These are phyloP conservation scores for Tretioscincus oriximinensis DNA, from an alignment of 2,113 vertebrate species.

Conservation along the genomic window DNA sequence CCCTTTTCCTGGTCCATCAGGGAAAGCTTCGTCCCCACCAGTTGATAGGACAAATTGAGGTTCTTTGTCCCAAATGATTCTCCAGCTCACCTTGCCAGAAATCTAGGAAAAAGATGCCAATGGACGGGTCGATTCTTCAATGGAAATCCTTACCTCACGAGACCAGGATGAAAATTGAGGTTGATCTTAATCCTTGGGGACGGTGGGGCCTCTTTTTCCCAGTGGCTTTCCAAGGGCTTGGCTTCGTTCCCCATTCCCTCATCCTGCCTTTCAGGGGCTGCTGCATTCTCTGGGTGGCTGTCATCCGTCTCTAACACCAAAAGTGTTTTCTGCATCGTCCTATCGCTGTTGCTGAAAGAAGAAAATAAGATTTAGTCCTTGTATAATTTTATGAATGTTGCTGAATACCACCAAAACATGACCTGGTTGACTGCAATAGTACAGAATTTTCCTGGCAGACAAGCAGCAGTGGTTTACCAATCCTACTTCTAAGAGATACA, in stretches of 20 bases:
- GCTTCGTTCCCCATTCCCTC: constrained; percentile 35
- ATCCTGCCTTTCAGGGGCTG: background rate
- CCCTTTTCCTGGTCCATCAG: too few relatives aligned
- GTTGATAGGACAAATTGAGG: too few relatives aligned
- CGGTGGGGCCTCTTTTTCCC: constrained; percentile 66
- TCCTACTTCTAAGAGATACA: too few relatives aligned
- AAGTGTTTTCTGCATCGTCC: background rate
- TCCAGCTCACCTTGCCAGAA: background rate
- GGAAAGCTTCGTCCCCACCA: too few relatives aligned
- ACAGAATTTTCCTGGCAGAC: too few relatives aligned
- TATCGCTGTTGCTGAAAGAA: background rate
- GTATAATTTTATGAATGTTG: too few relatives aligned
- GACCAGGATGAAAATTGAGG: constrained; percentile 55
- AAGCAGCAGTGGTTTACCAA: too few relatives aligned
- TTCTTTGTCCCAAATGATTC: too few relatives aligned
- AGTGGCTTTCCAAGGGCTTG: constrained; percentile 66
- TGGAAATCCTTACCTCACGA: constrained; percentile 47
- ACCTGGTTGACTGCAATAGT: too few relatives aligned
- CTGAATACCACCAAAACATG: too few relatives aligned
- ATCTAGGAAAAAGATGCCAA: background rate
- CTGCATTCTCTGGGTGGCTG: constrained; percentile 46
- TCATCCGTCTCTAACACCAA: constrained; percentile 59
- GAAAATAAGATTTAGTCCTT: background rate
- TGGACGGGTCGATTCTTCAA: constrained; percentile 24
- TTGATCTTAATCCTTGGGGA: constrained; percentile 67